Evolutionary conservation across 2,113 vertebrate genomes (phyloP).

Genomic region (Lutjanus erythropterus): DNA sequence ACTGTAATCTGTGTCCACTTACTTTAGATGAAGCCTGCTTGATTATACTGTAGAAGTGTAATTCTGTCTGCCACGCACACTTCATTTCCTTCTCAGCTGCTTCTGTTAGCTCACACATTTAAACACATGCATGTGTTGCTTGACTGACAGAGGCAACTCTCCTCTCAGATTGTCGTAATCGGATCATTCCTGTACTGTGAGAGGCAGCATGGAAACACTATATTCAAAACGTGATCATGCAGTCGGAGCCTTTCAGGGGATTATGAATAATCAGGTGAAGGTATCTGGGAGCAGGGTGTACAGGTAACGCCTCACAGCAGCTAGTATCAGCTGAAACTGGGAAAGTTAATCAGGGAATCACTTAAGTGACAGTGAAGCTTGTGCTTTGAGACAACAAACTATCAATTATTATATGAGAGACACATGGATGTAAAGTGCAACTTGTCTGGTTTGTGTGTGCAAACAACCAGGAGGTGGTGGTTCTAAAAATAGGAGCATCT

Average conservation of each 20-base stretch:
- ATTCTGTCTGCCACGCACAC: neutral
- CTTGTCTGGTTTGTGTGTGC: too few relatives aligned
- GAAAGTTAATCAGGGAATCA: neutral
- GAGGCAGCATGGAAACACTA: constrained; percentile 59
- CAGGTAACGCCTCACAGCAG: constrained; percentile 8
- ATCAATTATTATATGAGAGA: too few relatives aligned
- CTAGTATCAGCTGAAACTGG: constrained; percentile 8
- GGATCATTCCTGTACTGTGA: constrained; percentile 50
- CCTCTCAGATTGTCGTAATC: constrained; percentile 52
- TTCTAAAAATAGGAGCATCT: too few relatives aligned
- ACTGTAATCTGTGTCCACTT: constrained; percentile 4
- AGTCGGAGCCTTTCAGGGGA: constrained; percentile 33
- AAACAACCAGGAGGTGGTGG: too few relatives aligned
- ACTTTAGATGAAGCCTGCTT: neutral
- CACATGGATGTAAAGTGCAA: too few relatives aligned
- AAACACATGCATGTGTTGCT: neutral
- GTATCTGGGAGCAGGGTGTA: constrained; percentile 8
- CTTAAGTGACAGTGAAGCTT: too few relatives aligned
- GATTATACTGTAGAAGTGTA: constrained; percentile 17
- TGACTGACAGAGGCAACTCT: constrained; percentile 17
- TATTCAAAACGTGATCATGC: constrained; percentile 52
- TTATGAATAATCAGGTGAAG: constrained; percentile 60
- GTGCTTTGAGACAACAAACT: too few relatives aligned
- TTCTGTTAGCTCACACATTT: constrained; percentile 14
- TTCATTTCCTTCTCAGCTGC: neutral